Conservation (phyloP, 2,113 vertebrate genomes). For the Ellobius talpinus region DNA sequence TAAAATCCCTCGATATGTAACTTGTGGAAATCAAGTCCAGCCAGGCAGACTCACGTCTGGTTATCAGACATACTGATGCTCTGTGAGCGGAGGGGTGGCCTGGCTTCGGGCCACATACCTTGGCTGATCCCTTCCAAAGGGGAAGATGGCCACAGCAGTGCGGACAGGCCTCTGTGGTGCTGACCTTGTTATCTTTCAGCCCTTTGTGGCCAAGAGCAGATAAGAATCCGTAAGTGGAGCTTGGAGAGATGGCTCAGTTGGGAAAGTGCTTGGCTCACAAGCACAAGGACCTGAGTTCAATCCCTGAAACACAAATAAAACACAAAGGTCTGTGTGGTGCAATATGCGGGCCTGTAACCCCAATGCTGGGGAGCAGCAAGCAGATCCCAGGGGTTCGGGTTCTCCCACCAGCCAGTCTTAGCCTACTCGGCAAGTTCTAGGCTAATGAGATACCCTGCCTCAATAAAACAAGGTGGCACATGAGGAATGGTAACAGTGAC, state of each 20-base stretch:
- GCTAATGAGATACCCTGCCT: background rate
- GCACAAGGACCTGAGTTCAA: background rate
- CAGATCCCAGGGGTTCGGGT: background rate
- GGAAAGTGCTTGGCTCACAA: background rate
- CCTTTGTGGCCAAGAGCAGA: background rate
- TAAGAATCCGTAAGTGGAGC: background rate
- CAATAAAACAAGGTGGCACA: background rate
- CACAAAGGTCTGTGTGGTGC: background rate
- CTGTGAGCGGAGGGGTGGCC: background rate
- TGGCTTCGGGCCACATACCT: rapidly evolving
- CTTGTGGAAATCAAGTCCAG: constrained; percentile 30
- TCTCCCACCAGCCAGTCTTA: background rate
- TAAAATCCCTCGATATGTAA: constrained; percentile 49
- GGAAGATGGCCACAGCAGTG: rapidly evolving
- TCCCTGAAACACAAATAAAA: background rate
- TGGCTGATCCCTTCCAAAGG: background rate
- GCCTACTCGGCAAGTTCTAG: background rate
- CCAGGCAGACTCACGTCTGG: background rate
- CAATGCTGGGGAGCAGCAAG: background rate
- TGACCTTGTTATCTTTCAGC: background rate
- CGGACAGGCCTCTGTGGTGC: rapidly evolving
- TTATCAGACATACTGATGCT: background rate
- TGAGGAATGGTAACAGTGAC: background rate
- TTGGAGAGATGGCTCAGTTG: background rate
- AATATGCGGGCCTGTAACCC: background rate